Percentiles rank a stretch among this genome's conserved stretches.
These are phyloP conservation scores for Octopus sinensis DNA, from an alignment of 1,140 invertebrate species.

Conservation along the genomic window DNA sequence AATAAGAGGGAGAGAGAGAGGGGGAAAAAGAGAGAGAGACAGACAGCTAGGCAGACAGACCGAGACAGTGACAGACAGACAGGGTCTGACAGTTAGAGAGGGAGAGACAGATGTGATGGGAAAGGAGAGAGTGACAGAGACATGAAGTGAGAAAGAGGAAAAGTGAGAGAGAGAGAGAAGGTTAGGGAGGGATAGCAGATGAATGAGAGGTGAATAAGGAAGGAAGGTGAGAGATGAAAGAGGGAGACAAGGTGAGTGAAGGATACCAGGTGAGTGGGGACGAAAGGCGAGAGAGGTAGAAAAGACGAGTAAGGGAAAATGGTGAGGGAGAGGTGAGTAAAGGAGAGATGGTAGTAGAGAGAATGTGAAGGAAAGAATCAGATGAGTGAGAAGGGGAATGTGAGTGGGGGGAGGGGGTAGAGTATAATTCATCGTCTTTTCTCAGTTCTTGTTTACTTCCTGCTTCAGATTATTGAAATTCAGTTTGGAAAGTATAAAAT, in stretches of 20 bases:
- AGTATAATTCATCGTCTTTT: too few species aligned
- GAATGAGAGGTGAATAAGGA: not conserved
- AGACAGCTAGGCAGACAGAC: constrained; percentile 13
- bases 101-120: constrained; percentile 45
- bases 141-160: not conserved
- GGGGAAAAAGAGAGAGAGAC: constrained; percentile 16
- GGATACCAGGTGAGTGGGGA: too few species aligned
- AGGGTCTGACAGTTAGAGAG: not conserved
- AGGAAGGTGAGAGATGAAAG: not conserved
- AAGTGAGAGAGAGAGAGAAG: not conserved
- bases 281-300: too few species aligned
- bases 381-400: too few species aligned
- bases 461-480: too few species aligned
- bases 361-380: too few species aligned
- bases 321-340: not conserved
- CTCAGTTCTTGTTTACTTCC: too few species aligned
- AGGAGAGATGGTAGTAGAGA: too few species aligned
- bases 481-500: too few species aligned
- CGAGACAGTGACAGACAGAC: constrained; percentile 1
- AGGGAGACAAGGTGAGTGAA: not conserved
- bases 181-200: not conserved
- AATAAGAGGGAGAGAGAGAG: constrained; percentile 5
- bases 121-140: constrained; percentile 7
- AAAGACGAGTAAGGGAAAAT: not conserved
- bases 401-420: too few species aligned